Evolutionary conservation across 64 coral and sea anemone genomes (phyloP).

Genomic region (Porites lutea): DNA sequence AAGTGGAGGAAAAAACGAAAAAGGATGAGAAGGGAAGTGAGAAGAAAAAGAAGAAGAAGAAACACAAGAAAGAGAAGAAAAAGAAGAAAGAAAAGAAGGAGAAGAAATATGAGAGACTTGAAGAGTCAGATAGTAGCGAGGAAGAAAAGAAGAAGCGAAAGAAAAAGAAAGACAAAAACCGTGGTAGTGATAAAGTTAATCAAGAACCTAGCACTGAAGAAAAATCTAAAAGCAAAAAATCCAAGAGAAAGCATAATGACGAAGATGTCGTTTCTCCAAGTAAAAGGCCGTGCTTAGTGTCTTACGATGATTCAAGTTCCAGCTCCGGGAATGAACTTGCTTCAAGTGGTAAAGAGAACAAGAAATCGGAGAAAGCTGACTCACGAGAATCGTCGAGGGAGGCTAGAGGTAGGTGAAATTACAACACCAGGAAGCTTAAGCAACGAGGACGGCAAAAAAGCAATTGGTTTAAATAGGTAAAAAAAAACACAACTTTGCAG

Average conservation of each 20-base stretch:
- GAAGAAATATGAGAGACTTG: constrained; percentile 32
- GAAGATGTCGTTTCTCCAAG: not conserved
- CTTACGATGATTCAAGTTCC: constrained; percentile 12
- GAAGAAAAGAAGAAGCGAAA: constrained; percentile 68
- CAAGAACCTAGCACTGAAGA: not conserved
- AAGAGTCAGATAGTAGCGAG: not conserved
- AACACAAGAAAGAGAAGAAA: constrained; percentile 67
- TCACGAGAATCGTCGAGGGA: not conserved
- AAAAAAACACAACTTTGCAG: too few relatives aligned
- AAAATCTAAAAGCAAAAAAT: constrained; percentile 29
- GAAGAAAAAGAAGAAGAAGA: constrained; percentile 65
- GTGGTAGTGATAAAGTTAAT: not conserved
- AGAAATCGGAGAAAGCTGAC: not conserved
- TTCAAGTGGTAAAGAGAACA: not conserved
- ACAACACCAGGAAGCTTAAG: not conserved
- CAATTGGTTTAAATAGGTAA: too few relatives aligned
- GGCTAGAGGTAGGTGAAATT: not conserved
- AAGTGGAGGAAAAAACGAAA: constrained; percentile 1
- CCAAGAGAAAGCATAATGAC: constrained; percentile 20
- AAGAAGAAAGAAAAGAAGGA: constrained; percentile 3
- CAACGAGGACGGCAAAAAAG: too few relatives aligned
- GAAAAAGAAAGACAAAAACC: constrained; percentile 61
- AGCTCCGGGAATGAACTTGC: not conserved
- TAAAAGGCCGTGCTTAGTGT: constrained; percentile 10
- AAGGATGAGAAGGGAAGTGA: not conserved